Percentiles rank a stretch among this genome's conserved stretches.
These are phyloP conservation scores for Isichthys henryi DNA, from an alignment of 2,113 vertebrate genomes.

Conservation along the genomic window DNA sequence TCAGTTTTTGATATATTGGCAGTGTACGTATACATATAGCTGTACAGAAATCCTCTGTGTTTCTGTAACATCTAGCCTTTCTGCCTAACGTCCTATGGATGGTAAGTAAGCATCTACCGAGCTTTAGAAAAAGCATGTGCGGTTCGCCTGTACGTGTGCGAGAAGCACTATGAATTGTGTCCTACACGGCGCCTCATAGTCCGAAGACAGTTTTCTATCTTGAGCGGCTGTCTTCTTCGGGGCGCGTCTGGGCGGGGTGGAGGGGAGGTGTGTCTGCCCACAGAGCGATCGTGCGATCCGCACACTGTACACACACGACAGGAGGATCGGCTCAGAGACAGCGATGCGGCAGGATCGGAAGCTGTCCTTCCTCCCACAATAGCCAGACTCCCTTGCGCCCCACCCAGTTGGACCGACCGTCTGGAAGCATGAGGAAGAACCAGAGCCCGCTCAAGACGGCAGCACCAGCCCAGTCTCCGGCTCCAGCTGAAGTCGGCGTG, in stretches of 20 bases:
- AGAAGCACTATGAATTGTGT: background rate
- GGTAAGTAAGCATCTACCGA: background rate
- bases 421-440: constrained; percentile 62
- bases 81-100: background rate
- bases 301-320: constrained; percentile 35
- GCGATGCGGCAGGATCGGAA: constrained; percentile 42
- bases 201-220: background rate
- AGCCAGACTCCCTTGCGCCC: constrained; percentile 35
- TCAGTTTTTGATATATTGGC: background rate
- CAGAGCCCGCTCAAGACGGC: constrained; percentile 53
- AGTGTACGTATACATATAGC: background rate
- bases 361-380: constrained; percentile 13
- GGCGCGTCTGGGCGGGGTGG: constrained; percentile 12
- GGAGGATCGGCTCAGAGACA: constrained; percentile 30
- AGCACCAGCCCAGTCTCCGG: constrained; percentile 13
- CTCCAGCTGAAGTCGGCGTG: constrained; percentile 53
- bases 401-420: constrained; percentile 20
- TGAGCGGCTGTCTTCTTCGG: background rate
- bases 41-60: background rate
- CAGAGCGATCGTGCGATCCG: background rate
- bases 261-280: constrained; percentile 8
- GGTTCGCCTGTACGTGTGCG: background rate
- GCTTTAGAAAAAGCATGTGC: background rate
- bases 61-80: background rate
- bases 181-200: background rate